Evolutionary conservation across 2,888 invertebrate genomes (phyloP).

Genomic region (Drosophila multiciliata): DNA sequence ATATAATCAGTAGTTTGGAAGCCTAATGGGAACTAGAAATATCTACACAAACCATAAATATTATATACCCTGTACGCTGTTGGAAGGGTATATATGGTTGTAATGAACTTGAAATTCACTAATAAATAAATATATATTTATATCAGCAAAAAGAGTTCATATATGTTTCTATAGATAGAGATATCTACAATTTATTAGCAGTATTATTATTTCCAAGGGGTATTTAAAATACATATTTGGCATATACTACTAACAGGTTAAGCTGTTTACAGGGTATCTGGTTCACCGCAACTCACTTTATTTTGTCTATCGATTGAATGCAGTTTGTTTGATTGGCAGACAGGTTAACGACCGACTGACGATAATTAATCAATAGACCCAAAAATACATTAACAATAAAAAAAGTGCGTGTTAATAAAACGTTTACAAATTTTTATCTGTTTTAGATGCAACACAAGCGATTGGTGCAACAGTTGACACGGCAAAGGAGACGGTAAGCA

Average conservation of each 20-base stretch:
- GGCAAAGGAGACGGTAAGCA: conserved; percentile 80
- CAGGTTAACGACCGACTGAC: conserved; percentile 24
- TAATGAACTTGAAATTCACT: background rate
- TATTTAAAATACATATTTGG: background rate
- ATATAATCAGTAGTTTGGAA: background rate
- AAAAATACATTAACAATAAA: background rate
- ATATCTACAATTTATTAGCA: background rate
- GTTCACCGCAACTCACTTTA: background rate
- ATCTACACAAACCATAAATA: background rate
- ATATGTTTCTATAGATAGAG: background rate
- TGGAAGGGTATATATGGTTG: background rate
- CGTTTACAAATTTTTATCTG: conserved; percentile 17
- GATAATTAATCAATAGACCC: conserved; percentile 3
- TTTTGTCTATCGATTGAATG: conserved; percentile 19
- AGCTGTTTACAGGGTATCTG: background rate
- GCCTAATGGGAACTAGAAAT: background rate
- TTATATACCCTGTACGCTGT: background rate
- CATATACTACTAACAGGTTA: background rate
- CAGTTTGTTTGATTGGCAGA: conserved; percentile 14
- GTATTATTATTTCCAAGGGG: background rate
- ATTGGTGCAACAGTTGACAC: conserved; percentile 73
- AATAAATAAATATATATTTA: background rate
- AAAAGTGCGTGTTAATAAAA: background rate
- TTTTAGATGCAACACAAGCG: conserved; percentile 69
- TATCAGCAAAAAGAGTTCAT: background rate